A percentile compares a stretch with the other conserved stretches of the same genome.
Evolutionary conservation across 2,797 vertebrate genomes (phyloP).

Genomic region (Orientallactaga sibirica): DNA sequence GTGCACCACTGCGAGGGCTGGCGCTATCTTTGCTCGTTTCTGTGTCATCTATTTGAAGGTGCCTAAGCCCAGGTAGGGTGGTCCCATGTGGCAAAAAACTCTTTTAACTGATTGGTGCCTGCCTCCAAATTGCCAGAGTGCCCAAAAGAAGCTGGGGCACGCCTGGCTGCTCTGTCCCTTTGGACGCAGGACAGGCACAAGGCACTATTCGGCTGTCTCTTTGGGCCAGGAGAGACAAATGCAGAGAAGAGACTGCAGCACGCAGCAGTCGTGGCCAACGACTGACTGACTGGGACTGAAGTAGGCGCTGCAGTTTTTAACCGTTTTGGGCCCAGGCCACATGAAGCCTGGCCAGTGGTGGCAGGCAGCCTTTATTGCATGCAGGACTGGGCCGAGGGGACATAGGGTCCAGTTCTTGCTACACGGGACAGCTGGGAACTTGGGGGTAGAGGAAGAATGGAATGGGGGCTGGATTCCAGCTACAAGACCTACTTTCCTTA

Average conservation of each 20-base stretch:
- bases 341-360: neutral
- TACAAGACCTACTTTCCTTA: neutral
- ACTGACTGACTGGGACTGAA: neutral
- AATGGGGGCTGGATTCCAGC: neutral
- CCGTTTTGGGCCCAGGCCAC: neutral
- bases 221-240: neutral
- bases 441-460: neutral
- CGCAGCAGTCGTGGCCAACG: neutral
- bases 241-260: neutral
- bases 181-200: accelerated
- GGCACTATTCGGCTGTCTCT: neutral
- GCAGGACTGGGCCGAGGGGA: neutral
- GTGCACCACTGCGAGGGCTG: neutral
- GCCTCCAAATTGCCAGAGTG: neutral
- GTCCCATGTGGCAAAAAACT: neutral
- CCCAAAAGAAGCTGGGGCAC: neutral
- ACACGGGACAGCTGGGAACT: neutral
- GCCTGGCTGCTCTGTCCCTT: accelerated
- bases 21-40: constrained; percentile 27
- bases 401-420: neutral
- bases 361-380: neutral
- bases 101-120: neutral
- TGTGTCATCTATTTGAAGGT: constrained; percentile 59
- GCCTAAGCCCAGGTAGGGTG: neutral
- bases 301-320: constrained; percentile 61